Evolutionary conservation across 2,888 invertebrate genomes (phyloP).

Genomic region (Megastigmus dorsalis): DNA sequence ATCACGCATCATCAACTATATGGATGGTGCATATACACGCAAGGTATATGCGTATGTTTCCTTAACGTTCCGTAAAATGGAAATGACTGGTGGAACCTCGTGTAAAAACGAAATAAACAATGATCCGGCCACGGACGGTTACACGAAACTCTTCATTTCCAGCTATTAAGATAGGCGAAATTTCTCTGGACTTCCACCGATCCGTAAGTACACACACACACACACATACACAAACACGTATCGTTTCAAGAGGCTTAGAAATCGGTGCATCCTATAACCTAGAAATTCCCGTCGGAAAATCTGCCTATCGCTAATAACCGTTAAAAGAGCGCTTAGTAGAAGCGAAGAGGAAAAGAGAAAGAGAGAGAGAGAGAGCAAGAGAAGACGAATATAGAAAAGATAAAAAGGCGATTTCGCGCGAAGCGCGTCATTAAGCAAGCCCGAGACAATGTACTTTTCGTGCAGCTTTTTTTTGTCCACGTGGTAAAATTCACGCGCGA

Average conservation of each 20-base stretch:
- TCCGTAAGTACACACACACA: background rate
- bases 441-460: background rate
- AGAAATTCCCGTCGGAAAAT: conserved; percentile 39
- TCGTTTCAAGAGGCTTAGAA: conserved; percentile 39
- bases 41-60: background rate
- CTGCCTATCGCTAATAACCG: conserved; percentile 49
- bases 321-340: conserved; percentile 35
- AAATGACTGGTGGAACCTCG: conserved; percentile 63
- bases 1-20: background rate
- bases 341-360: too few species aligned
- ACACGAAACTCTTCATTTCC: conserved; percentile 46
- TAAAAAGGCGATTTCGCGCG: conserved; percentile 5
- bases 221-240: background rate
- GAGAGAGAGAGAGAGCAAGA: conserved; percentile 12
- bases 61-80: conserved; percentile 31
- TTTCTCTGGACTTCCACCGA: conserved; percentile 13
- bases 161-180: conserved; percentile 35
- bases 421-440: conserved; percentile 9
- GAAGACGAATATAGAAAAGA: too few species aligned
- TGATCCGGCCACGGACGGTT: conserved; percentile 2
- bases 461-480: background rate
- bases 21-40: background rate
- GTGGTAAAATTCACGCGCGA: background rate
- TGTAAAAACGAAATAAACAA: conserved; percentile 5
- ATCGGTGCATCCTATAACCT: conserved; percentile 51